Evolutionary conservation across 2,113 vertebrate genomes (phyloP).

Genomic region (Leptobrachium leishanense): DNA sequence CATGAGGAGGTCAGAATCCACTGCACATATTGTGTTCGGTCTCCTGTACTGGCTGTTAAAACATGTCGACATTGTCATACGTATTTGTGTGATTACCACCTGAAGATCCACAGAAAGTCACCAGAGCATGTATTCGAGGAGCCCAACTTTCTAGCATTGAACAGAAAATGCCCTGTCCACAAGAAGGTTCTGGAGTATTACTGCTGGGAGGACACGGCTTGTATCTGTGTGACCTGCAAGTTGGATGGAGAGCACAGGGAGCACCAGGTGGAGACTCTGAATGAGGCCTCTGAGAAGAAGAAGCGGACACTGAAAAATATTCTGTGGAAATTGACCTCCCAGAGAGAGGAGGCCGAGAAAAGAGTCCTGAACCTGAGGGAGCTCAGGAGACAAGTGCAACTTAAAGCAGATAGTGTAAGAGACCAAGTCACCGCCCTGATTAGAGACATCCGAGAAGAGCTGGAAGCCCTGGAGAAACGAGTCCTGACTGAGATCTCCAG

Average conservation of each 20-base stretch:
- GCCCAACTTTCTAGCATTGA: neutral
- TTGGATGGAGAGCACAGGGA: conserved; percentile 20
- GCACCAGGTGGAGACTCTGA: conserved; percentile 10
- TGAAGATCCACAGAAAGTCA: neutral
- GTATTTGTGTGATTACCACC: conserved; percentile 14
- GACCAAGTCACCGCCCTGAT: neutral
- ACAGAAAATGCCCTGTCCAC: conserved; percentile 10
- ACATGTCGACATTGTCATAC: conserved; percentile 10
- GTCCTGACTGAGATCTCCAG: conserved; percentile 11
- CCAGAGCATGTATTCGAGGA: conserved; percentile 10
- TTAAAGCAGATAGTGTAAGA: neutral
- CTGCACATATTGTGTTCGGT: conserved; percentile 68
- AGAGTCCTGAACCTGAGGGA: neutral
- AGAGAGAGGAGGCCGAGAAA: neutral
- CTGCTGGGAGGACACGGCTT: neutral
- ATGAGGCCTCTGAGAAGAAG: neutral
- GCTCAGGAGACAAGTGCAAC: neutral
- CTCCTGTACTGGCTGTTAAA: neutral
- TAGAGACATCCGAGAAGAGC: conserved; percentile 12
- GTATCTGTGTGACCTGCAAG: conserved; percentile 26
- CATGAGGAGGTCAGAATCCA: conserved; percentile 38
- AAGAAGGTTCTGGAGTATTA: neutral
- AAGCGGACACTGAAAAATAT: neutral
- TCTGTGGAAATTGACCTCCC: neutral
- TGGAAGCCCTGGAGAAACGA: conserved; percentile 17